Base-by-base conservation (phyloP, 2,888 invertebrate species). In the Apeira syringaria region DNA sequence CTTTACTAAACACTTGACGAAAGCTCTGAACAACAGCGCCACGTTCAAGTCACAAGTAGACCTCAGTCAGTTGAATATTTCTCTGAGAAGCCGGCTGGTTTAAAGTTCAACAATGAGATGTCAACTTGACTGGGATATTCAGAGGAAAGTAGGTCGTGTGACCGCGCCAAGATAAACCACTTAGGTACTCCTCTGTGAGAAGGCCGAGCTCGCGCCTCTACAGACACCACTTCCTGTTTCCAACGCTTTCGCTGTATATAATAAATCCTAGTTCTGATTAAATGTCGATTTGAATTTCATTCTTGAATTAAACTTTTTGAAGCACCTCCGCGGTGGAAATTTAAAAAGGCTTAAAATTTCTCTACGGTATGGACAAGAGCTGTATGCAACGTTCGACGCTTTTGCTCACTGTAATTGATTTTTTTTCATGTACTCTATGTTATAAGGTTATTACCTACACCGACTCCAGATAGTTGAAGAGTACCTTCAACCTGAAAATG, bases 101-200 rank as follows among this genome's bases (percentile, higher is more conserved):
- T 46, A 63, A 65, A 74, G 62, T 69, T 66, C 61, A 68, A 68
- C 68, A 75, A 68, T 57, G 64, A 61, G 49, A 64, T 56, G 63
- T 64, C 62, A 59, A 54, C 55, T 56, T 47, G 49, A 58, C 52
- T 46, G 47, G 45, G 59, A 63, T 54, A 67, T 66, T 67, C 56
- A 60, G 47, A 37, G 42, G 47, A 54, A 79, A 78, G 68, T 75
- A 75, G 77, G 69, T 60, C 73, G 59, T 59, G 57, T 53, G 56
- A 53, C 54, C 55, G 37, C 43, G 50, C 51, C 60, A 49, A 68
- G 68, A 71, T 70, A 70, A 70, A 64, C 61, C 20, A 20, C 20
- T 20, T 20, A n/a, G n/a, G n/a, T n/a, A 7, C 20, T 20, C 20
- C 61, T 59, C 57, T 60, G 56, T 51, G 56, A 51, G 46, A 50